These are phyloP conservation scores for Silvanus unidentatus DNA, from an alignment of 2,888 invertebrate species.

Conservation along the genomic window DNA sequence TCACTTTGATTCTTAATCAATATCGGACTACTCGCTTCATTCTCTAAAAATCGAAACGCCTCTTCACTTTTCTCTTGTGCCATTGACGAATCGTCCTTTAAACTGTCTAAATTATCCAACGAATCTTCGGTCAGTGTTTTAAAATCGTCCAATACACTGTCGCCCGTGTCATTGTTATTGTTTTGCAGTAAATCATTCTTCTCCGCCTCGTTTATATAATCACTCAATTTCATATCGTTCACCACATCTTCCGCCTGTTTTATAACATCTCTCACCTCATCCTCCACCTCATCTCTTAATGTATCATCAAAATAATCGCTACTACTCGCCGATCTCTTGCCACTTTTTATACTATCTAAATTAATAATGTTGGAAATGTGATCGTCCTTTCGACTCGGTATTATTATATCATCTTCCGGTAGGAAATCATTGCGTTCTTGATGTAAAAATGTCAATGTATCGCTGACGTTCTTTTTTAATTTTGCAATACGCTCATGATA, in stretches of 20 bases:
- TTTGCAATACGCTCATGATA: slow-evolving; percentile 26
- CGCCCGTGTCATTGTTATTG: slow-evolving; percentile 35
- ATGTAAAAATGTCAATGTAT: slow-evolving; percentile 44
- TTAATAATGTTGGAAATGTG: slow-evolving; percentile 40
- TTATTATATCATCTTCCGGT: slow-evolving; percentile 43
- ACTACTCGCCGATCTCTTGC: slow-evolving; percentile 9
- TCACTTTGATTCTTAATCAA: no score
- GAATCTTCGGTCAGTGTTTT: slow-evolving; percentile 43
- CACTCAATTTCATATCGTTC: slow-evolving; percentile 28
- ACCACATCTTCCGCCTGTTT: slow-evolving; percentile 39
- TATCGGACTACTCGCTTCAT: slow-evolving; percentile 27
- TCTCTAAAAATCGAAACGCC: slow-evolving; percentile 44
- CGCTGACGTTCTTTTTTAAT: slow-evolving; percentile 41
- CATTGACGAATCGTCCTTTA: slow-evolving; percentile 39
- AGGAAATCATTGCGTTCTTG: slow-evolving; percentile 46
- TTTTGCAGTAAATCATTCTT: slow-evolving; percentile 27
- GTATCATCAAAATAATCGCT: slow-evolving; percentile 19
- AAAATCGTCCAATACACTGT: slow-evolving; percentile 37
- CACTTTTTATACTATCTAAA: slow-evolving; percentile 28
- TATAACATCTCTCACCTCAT: slow-evolving; percentile 38
- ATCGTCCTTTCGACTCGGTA: slow-evolving; percentile 43
- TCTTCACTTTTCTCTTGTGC: slow-evolving; percentile 42
- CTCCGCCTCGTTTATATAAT: slow-evolving; percentile 7
- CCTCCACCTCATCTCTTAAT: slow-evolving; percentile 26
- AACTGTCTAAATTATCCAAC: slow-evolving; percentile 38